phyloP scores from a whole-genome alignment of 2,113 vertebrate species.

The Scortum barcoo region DNA sequence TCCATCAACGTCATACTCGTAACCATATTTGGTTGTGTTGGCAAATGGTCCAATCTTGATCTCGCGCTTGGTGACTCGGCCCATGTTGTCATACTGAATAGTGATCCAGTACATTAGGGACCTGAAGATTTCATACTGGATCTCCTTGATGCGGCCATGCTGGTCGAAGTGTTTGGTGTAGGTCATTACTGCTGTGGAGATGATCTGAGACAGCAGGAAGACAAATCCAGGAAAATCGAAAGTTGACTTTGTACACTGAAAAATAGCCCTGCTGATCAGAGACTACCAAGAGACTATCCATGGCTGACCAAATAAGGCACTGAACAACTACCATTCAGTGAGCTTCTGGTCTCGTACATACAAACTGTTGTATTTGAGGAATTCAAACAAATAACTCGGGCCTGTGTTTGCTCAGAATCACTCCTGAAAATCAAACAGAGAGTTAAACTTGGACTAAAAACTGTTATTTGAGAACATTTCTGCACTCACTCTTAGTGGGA shows the following conservation, averaged over 20 bases:
- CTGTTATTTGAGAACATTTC: background rate
- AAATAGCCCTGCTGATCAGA: background rate
- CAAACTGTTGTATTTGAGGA: background rate
- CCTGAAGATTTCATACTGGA: conserved; percentile 97
- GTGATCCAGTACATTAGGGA: conserved; percentile 99
- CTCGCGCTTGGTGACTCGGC: conserved; percentile 96
- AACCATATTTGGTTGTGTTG: conserved; percentile 97
- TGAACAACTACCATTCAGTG: background rate
- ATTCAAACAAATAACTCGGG: background rate
- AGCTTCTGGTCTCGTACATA: background rate
- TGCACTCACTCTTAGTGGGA: background rate
- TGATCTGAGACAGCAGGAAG: conserved; percentile 84
- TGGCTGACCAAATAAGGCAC: background rate
- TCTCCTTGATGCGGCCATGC: conserved; percentile 97
- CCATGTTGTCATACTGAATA: conserved; percentile 98
- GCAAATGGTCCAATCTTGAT: conserved; percentile 99
- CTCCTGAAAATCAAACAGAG: background rate
- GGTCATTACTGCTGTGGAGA: conserved; percentile 98
- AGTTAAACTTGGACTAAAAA: background rate
- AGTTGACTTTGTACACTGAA: background rate
- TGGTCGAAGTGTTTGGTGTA: conserved; percentile 99
- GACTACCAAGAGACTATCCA: background rate
- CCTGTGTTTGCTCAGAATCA: background rate
- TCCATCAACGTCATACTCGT: conserved; percentile 97
- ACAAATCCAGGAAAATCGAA: background rate